Evolutionary conservation across 2,888 invertebrate genomes (phyloP), one percentile per base, ranked within the genome.

Genomic region (Himalopsyche tibetana): DNA sequence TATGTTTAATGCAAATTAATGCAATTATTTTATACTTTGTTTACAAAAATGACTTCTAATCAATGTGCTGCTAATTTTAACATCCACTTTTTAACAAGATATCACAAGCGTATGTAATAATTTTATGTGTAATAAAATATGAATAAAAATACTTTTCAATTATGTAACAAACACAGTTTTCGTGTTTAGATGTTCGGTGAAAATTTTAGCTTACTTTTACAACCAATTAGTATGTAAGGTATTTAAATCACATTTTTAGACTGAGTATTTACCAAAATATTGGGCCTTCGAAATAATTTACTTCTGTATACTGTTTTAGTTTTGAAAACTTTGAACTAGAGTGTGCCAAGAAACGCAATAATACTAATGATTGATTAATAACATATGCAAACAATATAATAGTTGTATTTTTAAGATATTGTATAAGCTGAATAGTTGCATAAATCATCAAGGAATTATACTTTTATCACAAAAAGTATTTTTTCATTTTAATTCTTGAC

Each of bases 11-110:
- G 83, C 86, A 88, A 84, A 84, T 87, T 80, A 88, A 87, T 88
- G 88, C 88, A 85, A 86, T 88, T 88, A 88, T 82, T 84, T 84
- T 84, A 83, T 80, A 87, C 88, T 89, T 89, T 90, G 90, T 90
- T 90, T 91, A 91, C 91, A 92, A 91, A 74, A 92, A 91, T 91
- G 91, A 91, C 91, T 89, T 90, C 90, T 90, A 90, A 91, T 91
- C 91, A 91, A 91, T 89, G 89, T 89, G 89, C 89, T 85, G 86
- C 85, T 88, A 85, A 82, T 80, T 83, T 55, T 84, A 86, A 88
- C 87, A 88, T 84, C 85, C 87, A 85, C 79, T 80, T 86, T 74
- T 87, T 85, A 86, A 86, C 88, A 88, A 88, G 87, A 86, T 88
- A 88, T 88, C 88, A 88, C 88, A 88, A 88, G 88, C 87, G 87